Evolutionary conservation across 1,140 invertebrate genomes (phyloP), one percentile per base, ranked within the genome.

Genomic region (Oreohelix idahoensis): DNA sequence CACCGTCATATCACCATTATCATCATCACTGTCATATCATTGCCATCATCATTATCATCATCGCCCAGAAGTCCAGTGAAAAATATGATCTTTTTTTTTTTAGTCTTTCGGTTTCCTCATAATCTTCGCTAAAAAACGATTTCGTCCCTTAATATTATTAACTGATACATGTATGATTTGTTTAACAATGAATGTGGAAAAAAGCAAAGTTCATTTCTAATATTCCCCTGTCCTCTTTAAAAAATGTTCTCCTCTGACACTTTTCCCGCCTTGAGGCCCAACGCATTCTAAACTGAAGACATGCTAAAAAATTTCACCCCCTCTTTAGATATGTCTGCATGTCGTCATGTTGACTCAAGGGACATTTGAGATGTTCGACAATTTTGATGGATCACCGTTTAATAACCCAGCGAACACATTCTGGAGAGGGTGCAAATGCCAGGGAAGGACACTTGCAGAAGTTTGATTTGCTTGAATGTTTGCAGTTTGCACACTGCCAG

Each of bases 321-420:
- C 51, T 2, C 51, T 26, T 58, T 2, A 23, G 51, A 58, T 4
- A 15, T 23, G 63, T 35, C n/a, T 29, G n/a, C 17, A 29, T 32
- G n/a, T 66, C 29, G 29, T 32, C 20, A 13, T 66, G 29, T 66
- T 66, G 63, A 66, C 29, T 66, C 32, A 32, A 66, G n/a, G 20
- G 63, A 66, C 63, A 66, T 66, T 66, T 66, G 1, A 32, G 63
- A 32, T 5, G 5, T 4, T 29, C 29, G 63, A 32, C 63, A 32
- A 66, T 32, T 32, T n/a, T 66, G 29, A 66, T 32, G 63, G 63
- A 66, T 66, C 63, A 35, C n/a, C 63, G 63, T 35, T 66, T 66
- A 66, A 66, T 66, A 66, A 66, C 20, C 5, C 63, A 29, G 29
- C 29, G n/a, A 66, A 32, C 29, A 32, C 17, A 29, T 29, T 32